phyloP scores from a whole-genome alignment of 1,140 invertebrate species.

The Zeugodacus cucurbitae region DNA sequence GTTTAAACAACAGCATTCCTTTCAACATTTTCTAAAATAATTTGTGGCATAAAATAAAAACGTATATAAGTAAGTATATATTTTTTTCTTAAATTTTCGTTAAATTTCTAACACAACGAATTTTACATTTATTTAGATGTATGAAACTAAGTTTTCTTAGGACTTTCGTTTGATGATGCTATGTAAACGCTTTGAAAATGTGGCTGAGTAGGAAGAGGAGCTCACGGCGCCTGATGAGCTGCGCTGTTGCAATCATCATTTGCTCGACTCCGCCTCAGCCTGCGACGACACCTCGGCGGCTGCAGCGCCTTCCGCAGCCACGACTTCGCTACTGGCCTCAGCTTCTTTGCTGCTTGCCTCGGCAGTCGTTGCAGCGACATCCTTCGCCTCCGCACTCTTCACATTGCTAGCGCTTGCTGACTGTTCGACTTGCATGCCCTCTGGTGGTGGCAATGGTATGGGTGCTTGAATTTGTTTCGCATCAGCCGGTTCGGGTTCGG shows the following conservation, averaged over 20 bases:
- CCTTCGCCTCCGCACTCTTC: not conserved
- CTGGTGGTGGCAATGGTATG: slow-evolving; percentile 60
- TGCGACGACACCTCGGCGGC: not conserved
- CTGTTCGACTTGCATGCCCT: slow-evolving; percentile 37
- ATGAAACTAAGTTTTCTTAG: slow-evolving; percentile 42
- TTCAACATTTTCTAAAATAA: slow-evolving; percentile 39
- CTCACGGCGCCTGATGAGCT: not conserved
- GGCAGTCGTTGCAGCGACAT: slow-evolving; percentile 3
- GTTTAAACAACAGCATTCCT: not conserved
- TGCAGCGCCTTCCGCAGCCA: slow-evolving; percentile 28
- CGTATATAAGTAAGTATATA: slow-evolving; percentile 47
- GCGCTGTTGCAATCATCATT: slow-evolving; percentile 55
- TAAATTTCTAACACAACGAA: slow-evolving; percentile 43
- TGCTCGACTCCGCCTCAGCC: slow-evolving; percentile 41
- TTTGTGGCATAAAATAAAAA: slow-evolving; percentile 45
- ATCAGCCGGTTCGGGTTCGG: slow-evolving; percentile 52
- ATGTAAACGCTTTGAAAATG: slow-evolving; percentile 56
- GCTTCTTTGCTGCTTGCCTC: slow-evolving; percentile 44
- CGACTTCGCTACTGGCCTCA: slow-evolving; percentile 24
- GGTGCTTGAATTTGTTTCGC: slow-evolving; percentile 59
- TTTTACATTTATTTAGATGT: slow-evolving; percentile 36
- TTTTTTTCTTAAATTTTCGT: slow-evolving; percentile 41
- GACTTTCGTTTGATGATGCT: slow-evolving; percentile 62
- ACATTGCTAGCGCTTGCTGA: not conserved
- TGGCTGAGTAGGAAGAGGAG: slow-evolving; percentile 46